These are phyloP conservation scores for Arothron firmamentum DNA, from an alignment of 2,113 vertebrate species.

Conservation along the genomic window DNA sequence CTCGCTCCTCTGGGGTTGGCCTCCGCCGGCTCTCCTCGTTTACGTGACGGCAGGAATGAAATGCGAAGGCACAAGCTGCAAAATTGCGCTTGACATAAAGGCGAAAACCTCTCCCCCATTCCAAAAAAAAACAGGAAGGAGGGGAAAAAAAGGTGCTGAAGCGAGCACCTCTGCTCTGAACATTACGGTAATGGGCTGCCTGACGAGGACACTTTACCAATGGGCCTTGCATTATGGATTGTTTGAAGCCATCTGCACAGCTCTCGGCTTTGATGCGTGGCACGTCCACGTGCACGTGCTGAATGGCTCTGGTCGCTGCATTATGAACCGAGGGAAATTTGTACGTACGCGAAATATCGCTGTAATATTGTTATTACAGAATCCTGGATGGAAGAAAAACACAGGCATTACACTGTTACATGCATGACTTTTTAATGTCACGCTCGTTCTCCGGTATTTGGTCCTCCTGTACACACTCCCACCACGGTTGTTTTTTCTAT, in stretches of 20 bases:
- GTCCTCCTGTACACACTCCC: too few relatives aligned
- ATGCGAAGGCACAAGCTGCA: conserved; percentile 15
- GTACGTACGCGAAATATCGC: too few relatives aligned
- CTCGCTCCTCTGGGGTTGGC: background rate
- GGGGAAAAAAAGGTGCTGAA: conserved; percentile 9
- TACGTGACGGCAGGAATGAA: conserved; percentile 20
- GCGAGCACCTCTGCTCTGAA: conserved; percentile 32
- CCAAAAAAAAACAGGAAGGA: conserved; percentile 3
- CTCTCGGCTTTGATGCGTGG: conserved; percentile 51
- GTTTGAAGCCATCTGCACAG: conserved; percentile 51
- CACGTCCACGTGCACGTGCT: background rate
- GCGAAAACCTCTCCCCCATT: conserved; percentile 29
- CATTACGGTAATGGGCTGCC: conserved; percentile 55
- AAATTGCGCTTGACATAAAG: conserved; percentile 55
- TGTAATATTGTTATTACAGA: too few relatives aligned
- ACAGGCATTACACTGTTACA: too few relatives aligned
- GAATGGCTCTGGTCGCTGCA: conserved; percentile 17
- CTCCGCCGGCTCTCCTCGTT: background rate
- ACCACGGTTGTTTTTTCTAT: too few relatives aligned
- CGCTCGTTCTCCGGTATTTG: too few relatives aligned
- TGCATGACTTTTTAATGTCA: too few relatives aligned
- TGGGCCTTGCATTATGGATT: conserved; percentile 56
- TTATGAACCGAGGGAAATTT: background rate
- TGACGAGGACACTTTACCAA: conserved; percentile 39
- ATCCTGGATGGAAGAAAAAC: too few relatives aligned